Percentiles rank a stretch among this genome's conserved stretches.
These are phyloP conservation scores for Hippocampus abdominalis DNA, from an alignment of 2,113 vertebrate species.

Conservation along the genomic window DNA sequence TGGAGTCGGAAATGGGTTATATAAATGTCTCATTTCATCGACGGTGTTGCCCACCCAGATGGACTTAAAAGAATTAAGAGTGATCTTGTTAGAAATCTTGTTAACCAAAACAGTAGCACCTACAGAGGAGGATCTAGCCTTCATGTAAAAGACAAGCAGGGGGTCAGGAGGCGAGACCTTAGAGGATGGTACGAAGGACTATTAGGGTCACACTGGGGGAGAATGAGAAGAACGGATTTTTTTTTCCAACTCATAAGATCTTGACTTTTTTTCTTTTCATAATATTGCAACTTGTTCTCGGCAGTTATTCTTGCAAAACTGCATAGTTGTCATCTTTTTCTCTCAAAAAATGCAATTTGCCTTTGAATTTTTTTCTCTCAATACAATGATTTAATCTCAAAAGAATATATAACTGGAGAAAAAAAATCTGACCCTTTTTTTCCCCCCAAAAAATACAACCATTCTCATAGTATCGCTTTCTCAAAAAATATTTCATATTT, in stretches of 20 bases:
- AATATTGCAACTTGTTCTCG: background rate
- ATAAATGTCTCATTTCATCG: background rate
- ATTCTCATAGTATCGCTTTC: background rate
- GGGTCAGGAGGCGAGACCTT: background rate
- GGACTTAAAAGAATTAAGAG: background rate
- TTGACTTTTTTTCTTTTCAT: background rate
- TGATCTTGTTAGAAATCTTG: background rate
- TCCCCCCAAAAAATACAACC: background rate
- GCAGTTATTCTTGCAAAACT: background rate
- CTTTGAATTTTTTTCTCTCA: background rate
- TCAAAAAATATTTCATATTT: background rate
- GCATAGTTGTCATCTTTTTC: background rate
- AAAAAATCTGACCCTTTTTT: background rate
- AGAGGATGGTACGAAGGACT: background rate
- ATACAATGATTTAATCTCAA: background rate
- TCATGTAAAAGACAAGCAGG: background rate
- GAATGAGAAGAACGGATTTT: background rate
- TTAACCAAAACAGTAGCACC: background rate
- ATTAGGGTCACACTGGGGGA: background rate
- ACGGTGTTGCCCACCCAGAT: background rate
- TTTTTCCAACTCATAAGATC: background rate
- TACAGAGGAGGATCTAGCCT: background rate
- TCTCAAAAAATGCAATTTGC: no score
- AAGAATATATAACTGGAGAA: background rate
- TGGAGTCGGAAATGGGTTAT: background rate